These are phyloP conservation scores for Acanthiza pusilla DNA, from an alignment of 2,797 vertebrate species.

Conservation along the genomic window DNA sequence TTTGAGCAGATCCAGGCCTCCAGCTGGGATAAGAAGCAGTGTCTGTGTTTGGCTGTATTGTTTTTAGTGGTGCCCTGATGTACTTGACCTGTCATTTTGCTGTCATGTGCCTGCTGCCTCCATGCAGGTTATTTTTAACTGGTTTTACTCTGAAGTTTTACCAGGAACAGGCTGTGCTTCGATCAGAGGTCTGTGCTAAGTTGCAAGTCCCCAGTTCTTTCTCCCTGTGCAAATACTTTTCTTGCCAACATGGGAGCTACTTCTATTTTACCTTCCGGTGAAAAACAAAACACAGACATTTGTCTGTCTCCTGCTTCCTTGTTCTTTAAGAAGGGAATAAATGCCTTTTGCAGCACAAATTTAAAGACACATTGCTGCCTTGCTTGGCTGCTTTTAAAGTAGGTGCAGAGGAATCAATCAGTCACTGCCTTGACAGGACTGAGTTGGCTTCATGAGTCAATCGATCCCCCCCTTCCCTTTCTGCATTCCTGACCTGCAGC, in stretches of 20 bases:
- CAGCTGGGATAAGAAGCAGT: not conserved
- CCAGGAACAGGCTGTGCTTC: constrained; percentile 52
- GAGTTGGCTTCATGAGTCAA: not conserved
- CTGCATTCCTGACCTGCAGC: not conserved
- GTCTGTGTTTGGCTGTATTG: not conserved
- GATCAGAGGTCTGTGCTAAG: constrained; percentile 42
- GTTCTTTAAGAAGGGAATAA: not conserved
- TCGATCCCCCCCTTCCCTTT: not conserved
- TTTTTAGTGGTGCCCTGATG: not conserved
- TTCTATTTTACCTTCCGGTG: not conserved
- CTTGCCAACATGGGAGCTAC: not conserved
- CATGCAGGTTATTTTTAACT: constrained; percentile 54
- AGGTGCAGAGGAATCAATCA: not conserved
- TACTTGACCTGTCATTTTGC: not conserved
- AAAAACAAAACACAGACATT: not conserved
- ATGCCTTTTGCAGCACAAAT: not conserved
- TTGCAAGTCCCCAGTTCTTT: constrained; percentile 5
- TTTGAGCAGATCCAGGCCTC: not conserved
- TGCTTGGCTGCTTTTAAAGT: not conserved
- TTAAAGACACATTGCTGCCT: not conserved
- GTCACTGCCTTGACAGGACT: not conserved
- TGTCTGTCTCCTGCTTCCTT: not conserved
- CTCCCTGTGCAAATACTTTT: constrained; percentile 46
- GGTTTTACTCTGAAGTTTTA: constrained; percentile 19
- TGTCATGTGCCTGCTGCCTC: not conserved